Evolutionary conservation across 2,888 invertebrate species (phyloP).

Genomic region (Antitype chi): DNA sequence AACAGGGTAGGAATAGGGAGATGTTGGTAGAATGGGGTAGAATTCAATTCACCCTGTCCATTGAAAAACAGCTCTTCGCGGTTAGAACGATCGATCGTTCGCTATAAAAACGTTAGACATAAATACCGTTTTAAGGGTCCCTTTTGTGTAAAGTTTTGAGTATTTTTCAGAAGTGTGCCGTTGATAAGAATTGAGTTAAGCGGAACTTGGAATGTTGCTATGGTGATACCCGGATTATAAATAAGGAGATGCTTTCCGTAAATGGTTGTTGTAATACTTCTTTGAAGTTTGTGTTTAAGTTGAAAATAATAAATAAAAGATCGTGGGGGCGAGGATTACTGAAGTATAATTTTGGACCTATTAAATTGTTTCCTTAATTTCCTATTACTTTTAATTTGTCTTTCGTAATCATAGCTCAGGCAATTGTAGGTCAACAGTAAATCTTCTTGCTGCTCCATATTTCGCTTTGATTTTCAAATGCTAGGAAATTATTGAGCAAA

Average conservation of each 20-base stretch:
- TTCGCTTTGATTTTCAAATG: not conserved
- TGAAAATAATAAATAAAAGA: slow-evolving; percentile 15
- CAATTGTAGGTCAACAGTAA: not conserved
- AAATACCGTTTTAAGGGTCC: slow-evolving; percentile 41
- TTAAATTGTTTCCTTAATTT: not conserved
- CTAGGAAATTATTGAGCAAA: not conserved
- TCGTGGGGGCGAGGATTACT: not conserved
- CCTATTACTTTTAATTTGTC: not conserved
- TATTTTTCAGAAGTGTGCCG: slow-evolving; percentile 29
- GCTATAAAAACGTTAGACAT: slow-evolving; percentile 49
- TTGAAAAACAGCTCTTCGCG: slow-evolving; percentile 53
- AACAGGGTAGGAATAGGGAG: not conserved
- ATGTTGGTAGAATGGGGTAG: slow-evolving; percentile 16
- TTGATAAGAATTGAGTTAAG: slow-evolving; percentile 32
- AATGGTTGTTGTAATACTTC: slow-evolving; percentile 2
- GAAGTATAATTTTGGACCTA: not conserved
- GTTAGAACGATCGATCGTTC: slow-evolving; percentile 46
- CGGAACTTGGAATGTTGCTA: slow-evolving; percentile 15
- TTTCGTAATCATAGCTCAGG: too few species aligned
- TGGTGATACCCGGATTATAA: slow-evolving; percentile 16
- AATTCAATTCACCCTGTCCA: slow-evolving; percentile 60
- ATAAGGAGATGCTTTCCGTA: not conserved
- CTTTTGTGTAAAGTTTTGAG: slow-evolving; percentile 35
- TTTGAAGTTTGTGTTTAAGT: slow-evolving; percentile 5
- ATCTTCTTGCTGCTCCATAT: not conserved